phyloP scores from a whole-genome alignment of 2,888 invertebrate species.

The Onthophagus sagittarius region DNA sequence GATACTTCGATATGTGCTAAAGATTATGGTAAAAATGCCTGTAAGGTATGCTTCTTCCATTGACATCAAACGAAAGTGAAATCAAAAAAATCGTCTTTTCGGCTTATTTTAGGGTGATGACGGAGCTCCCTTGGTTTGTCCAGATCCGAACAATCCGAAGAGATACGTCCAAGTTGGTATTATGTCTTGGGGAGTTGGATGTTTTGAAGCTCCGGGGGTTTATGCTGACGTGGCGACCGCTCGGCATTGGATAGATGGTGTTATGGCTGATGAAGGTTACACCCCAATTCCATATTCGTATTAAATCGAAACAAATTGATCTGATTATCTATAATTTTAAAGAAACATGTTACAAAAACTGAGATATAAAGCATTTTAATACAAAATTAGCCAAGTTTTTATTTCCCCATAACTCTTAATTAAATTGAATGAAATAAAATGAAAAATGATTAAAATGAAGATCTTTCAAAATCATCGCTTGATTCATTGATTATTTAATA shows the following conservation, averaged over 20 bases:
- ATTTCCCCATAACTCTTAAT: too few species aligned
- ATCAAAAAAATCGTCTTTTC: too few species aligned
- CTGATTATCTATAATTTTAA: too few species aligned
- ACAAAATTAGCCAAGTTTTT: too few species aligned
- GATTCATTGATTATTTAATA: too few species aligned
- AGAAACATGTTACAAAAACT: too few species aligned
- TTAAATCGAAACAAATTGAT: too few species aligned
- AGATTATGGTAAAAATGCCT: constrained; percentile 68
- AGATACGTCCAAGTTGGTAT: constrained; percentile 75
- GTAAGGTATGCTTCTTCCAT: constrained; percentile 47
- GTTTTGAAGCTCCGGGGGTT: constrained; percentile 73
- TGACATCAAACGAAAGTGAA: not conserved
- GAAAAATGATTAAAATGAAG: too few species aligned
- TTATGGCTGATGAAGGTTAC: constrained; percentile 48
- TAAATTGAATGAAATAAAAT: too few species aligned
- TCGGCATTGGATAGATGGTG: constrained; percentile 68
- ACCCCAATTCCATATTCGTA: constrained; percentile 43
- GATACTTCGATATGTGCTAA: constrained; percentile 75
- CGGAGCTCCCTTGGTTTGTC: constrained; percentile 74
- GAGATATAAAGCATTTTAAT: too few species aligned
- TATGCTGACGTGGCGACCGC: constrained; percentile 69
- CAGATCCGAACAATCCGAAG: constrained; percentile 52
- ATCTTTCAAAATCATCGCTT: too few species aligned
- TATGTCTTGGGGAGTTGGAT: constrained; percentile 86
- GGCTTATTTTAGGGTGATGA: constrained; percentile 63